phyloP scores from a whole-genome alignment of 2,888 invertebrate species.

The Archips crataeganus region DNA sequence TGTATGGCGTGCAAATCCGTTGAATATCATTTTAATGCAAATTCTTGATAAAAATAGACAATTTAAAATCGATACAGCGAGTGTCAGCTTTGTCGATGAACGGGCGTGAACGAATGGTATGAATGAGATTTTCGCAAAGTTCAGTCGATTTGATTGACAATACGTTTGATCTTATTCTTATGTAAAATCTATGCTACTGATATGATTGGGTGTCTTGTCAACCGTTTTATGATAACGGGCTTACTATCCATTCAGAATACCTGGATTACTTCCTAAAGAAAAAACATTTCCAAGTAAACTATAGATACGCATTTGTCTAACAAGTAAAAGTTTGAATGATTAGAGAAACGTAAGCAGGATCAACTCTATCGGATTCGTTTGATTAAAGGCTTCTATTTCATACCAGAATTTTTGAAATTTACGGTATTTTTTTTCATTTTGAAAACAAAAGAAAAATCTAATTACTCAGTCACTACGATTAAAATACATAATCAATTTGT shows the following conservation, averaged over 20 bases:
- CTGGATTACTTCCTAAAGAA: not conserved
- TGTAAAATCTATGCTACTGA: constrained; percentile 36
- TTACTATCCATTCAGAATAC: not conserved
- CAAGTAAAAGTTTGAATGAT: not conserved
- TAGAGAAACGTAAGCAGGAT: no score
- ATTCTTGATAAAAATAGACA: constrained; percentile 58
- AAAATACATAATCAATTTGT: no score
- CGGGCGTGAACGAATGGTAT: constrained; percentile 60
- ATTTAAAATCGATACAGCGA: constrained; percentile 59
- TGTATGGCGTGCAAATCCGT: constrained; percentile 75
- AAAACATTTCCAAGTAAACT: not conserved
- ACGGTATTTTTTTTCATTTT: no score
- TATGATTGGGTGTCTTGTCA: constrained; percentile 24
- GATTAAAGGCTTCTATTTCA: no score
- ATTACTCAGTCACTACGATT: no score
- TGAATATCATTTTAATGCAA: constrained; percentile 74
- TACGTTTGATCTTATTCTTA: constrained; percentile 29
- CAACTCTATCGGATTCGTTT: no score
- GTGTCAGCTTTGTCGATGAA: constrained; percentile 59
- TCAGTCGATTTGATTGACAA: constrained; percentile 38
- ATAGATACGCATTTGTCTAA: not conserved
- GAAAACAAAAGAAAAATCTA: no score
- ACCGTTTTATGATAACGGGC: constrained; percentile 13
- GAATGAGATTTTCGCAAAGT: constrained; percentile 46
- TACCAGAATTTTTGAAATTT: no score